These are phyloP conservation scores for Poecilia picta DNA, from an alignment of 2,797 vertebrate genomes.

Conservation along the genomic window DNA sequence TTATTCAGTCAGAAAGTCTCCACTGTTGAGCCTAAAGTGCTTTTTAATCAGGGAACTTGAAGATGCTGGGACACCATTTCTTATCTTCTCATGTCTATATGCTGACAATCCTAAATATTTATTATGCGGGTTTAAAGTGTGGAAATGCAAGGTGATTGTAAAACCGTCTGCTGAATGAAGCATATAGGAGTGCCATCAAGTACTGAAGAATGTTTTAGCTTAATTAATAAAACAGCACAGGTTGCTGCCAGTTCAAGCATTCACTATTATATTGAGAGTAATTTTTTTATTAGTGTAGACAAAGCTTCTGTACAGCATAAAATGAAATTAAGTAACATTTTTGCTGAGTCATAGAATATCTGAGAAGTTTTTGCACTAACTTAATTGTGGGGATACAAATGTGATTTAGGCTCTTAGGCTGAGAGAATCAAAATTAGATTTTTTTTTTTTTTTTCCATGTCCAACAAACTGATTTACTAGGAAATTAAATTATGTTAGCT, in stretches of 20 bases:
- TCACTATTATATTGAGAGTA: not conserved
- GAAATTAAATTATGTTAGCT: not conserved
- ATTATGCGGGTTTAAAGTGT: not conserved
- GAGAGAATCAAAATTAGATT: not conserved
- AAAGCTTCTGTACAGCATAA: not conserved
- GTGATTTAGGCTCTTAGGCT: not conserved
- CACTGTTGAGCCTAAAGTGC: not conserved
- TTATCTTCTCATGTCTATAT: not conserved
- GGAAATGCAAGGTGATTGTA: not conserved
- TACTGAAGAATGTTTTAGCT: not conserved
- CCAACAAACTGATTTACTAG: not conserved
- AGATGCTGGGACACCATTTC: not conserved
- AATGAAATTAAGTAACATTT: not conserved
- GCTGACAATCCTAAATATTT: not conserved
- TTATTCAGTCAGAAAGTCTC: not conserved
- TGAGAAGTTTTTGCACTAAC: not conserved
- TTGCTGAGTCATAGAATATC: not conserved
- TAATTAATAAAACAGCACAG: not conserved
- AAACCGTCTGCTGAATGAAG: not conserved
- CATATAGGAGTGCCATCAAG: not conserved
- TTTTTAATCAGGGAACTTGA: not conserved
- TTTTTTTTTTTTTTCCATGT: not conserved
- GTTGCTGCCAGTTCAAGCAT: not conserved
- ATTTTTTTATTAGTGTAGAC: not conserved
- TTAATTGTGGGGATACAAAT: not conserved